phyloP scores from a whole-genome alignment of 2,888 invertebrate genomes.

The Sisyra terminalis region DNA sequence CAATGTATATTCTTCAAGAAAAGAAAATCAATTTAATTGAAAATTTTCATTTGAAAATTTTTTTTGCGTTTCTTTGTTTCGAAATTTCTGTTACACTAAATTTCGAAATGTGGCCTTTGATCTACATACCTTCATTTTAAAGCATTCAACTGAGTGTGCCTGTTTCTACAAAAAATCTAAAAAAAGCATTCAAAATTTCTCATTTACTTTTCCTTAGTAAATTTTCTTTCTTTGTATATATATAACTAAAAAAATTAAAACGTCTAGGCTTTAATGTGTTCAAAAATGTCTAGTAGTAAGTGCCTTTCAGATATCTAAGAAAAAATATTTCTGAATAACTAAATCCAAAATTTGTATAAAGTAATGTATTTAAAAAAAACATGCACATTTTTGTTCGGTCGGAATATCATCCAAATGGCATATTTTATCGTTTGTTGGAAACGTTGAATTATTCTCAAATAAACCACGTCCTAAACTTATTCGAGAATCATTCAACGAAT shows the following conservation, averaged over 20 bases:
- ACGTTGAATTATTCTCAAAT: no score
- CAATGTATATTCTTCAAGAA: no score
- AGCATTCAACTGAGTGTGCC: conserved; percentile 7
- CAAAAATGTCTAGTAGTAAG: conserved; percentile 61
- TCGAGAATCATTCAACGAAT: no score
- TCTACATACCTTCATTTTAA: conserved; percentile 12
- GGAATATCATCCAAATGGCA: not conserved
- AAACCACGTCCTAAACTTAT: no score
- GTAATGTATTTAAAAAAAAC: not conserved
- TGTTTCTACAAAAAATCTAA: conserved; percentile 1
- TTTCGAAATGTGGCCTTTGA: conserved; percentile 17
- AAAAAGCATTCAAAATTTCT: not conserved
- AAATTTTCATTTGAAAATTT: not conserved
- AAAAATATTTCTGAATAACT: conserved; percentile 1
- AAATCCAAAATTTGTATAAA: not conserved
- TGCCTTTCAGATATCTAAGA: conserved; percentile 60
- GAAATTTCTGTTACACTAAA: conserved; percentile 7
- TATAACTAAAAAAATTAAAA: conserved; percentile 18
- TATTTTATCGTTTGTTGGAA: not conserved
- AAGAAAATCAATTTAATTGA: not conserved
- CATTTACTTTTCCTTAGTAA: conserved; percentile 3
- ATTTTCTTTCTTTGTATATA: not conserved
- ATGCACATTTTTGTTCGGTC: not conserved
- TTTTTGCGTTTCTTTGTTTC: no score
- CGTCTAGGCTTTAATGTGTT: conserved; percentile 58